Evolutionary conservation across 2,888 invertebrate species (phyloP).

Genomic region (Chrysolina oricalcia): DNA sequence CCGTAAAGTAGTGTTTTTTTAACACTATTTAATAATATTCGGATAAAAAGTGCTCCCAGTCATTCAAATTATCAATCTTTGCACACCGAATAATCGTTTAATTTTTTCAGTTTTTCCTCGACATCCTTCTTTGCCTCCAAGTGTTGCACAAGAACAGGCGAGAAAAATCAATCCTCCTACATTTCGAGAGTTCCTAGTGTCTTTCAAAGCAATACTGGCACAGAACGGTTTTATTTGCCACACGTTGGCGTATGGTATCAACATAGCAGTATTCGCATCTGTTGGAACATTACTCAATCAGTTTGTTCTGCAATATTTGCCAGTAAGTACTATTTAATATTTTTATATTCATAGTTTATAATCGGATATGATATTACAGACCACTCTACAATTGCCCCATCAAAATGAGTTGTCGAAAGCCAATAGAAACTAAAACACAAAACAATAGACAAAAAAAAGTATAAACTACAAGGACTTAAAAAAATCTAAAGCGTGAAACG

Average conservation of each 20-base stretch:
- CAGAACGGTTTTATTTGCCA: slow-evolving; percentile 85
- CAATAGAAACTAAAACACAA: too few relatives aligned
- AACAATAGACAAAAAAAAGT: too few relatives aligned
- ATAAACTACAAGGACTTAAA: too few relatives aligned
- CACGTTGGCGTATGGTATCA: slow-evolving; percentile 90
- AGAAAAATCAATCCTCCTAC: slow-evolving; percentile 38
- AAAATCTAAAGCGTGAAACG: too few relatives aligned
- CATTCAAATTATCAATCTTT: background rate
- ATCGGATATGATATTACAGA: too few relatives aligned
- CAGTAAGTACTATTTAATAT: slow-evolving; percentile 72
- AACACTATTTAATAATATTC: too few relatives aligned
- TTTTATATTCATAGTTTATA: too few relatives aligned
- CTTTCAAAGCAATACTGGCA: slow-evolving; percentile 82
- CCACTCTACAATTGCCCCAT: too few relatives aligned
- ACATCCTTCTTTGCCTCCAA: slow-evolving; percentile 75
- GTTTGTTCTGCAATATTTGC: slow-evolving; percentile 86
- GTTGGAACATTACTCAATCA: slow-evolving; percentile 94
- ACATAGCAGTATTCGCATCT: slow-evolving; percentile 96
- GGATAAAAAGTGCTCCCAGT: too few relatives aligned
- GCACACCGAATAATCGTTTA: background rate
- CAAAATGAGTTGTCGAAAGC: too few relatives aligned
- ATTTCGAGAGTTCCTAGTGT: slow-evolving; percentile 73
- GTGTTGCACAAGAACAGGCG: slow-evolving; percentile 72
- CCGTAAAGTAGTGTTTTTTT: too few relatives aligned
- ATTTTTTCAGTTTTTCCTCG: slow-evolving; percentile 73